Percentiles rank a stretch among this genome's conserved stretches.
These are phyloP conservation scores for Habropoda laboriosa DNA, from an alignment of 1,140 invertebrate genomes.

Conservation along the genomic window DNA sequence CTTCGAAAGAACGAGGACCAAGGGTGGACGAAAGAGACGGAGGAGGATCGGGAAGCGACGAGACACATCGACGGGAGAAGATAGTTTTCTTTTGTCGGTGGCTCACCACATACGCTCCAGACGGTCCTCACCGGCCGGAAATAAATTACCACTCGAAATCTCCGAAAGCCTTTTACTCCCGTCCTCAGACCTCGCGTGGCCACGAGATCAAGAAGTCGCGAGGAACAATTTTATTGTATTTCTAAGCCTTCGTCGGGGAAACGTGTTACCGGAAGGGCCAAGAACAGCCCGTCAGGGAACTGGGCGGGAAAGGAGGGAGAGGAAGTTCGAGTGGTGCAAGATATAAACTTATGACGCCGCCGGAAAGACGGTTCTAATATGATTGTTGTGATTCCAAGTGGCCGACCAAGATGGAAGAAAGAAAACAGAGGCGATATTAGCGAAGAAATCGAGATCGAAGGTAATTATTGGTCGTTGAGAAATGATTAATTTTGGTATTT, in stretches of 20 bases:
- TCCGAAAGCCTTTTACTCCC: conserved; percentile 64
- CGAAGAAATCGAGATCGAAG: background rate
- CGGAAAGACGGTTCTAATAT: conserved; percentile 55
- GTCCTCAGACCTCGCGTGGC: background rate
- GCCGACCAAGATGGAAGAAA: background rate
- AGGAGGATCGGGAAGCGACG: conserved; percentile 42
- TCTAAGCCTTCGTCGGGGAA: conserved; percentile 47
- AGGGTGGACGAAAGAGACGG: conserved; percentile 6
- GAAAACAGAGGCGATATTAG: background rate
- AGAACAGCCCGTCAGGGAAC: background rate
- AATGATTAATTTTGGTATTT: background rate
- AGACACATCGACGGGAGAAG: conserved; percentile 62
- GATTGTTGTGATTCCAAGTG: conserved; percentile 36
- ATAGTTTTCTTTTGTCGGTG: conserved; percentile 68
- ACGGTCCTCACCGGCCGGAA: conserved; percentile 61
- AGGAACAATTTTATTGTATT: conserved; percentile 70
- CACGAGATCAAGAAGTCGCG: conserved; percentile 59
- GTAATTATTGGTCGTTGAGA: background rate
- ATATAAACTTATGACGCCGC: conserved; percentile 64
- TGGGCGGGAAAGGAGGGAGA: background rate
- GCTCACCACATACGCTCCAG: conserved; percentile 56
- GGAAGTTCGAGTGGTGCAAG: conserved; percentile 34
- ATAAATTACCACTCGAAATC: conserved; percentile 72
- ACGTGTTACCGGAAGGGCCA: conserved; percentile 40
- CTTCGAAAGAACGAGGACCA: too few relatives aligned